phyloP scores from a whole-genome alignment of 1,140 invertebrate species.

The Elymnias hypermnestra region DNA sequence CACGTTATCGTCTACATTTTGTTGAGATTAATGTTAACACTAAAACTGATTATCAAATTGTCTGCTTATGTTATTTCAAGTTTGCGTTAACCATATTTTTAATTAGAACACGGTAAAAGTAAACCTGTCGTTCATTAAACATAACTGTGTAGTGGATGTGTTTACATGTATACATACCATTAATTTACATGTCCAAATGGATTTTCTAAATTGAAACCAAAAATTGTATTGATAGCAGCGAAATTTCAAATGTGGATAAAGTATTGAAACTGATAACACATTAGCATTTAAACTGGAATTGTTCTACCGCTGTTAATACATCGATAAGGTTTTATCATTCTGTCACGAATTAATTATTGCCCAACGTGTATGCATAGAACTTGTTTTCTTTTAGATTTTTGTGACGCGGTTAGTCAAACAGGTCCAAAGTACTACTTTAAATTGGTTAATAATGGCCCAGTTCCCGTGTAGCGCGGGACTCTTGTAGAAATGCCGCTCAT shows the following conservation, averaged over 20 bases:
- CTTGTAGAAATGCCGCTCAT: constrained; percentile 47
- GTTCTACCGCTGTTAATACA: not conserved
- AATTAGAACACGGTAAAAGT: no score
- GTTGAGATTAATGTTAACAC: no score
- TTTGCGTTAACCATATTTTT: no score
- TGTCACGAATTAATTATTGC: constrained; percentile 3
- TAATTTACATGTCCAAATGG: no score
- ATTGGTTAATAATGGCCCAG: constrained; percentile 60
- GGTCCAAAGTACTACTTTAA: constrained; percentile 50
- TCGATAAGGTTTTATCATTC: constrained; percentile 4
- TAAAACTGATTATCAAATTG: no score
- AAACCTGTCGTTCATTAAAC: no score
- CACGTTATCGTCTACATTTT: no score
- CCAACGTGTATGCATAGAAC: constrained; percentile 9
- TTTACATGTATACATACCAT: no score
- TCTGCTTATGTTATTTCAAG: no score
- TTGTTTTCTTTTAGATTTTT: constrained; percentile 34
- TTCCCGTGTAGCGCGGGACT: constrained; percentile 47
- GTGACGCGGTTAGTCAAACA: constrained; percentile 22
- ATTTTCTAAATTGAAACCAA: not conserved
- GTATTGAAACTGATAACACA: not conserved
- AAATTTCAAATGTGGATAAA: constrained; percentile 1
- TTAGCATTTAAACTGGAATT: constrained; percentile 3
- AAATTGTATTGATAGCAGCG: not conserved
- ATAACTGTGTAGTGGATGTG: no score